phyloP scores from a whole-genome alignment of 2,113 vertebrate species.

The Ciconia maguari region DNA sequence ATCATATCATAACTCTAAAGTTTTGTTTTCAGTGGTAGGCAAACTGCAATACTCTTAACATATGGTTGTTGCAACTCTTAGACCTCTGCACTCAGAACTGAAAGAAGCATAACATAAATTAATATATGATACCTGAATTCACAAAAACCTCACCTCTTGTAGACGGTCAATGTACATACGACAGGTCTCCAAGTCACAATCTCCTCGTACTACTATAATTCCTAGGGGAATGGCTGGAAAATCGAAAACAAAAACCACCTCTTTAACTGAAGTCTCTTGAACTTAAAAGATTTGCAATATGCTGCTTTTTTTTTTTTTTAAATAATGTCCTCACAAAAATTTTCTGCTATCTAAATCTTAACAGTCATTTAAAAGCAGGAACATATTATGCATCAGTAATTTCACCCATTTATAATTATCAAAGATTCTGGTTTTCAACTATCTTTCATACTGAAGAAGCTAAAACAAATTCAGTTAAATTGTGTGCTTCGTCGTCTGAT shows the following conservation, averaged over 20 bases:
- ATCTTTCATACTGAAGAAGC: neutral
- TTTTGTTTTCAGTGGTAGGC: neutral
- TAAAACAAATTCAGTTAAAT: neutral
- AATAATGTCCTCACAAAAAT: neutral
- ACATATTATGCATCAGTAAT: neutral
- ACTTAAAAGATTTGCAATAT: neutral
- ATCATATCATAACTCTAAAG: neutral
- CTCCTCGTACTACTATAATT: constrained; percentile 94
- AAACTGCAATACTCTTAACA: neutral
- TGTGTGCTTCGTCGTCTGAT: neutral
- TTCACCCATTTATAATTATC: neutral
- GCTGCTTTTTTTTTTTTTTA: neutral
- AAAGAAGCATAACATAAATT: neutral
- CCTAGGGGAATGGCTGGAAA: constrained; percentile 89
- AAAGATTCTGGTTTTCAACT: neutral
- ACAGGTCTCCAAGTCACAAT: constrained; percentile 98
- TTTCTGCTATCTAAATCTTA: neutral
- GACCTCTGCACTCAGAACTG: neutral
- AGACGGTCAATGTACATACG: constrained; percentile 94
- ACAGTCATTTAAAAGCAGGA: neutral
- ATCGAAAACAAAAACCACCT: neutral
- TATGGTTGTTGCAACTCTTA: neutral
- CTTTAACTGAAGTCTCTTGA: neutral
- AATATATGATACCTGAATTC: neutral
- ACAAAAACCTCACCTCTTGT: constrained; percentile 86